Conservation (phyloP, 2,888 invertebrate species). For the Hypsopygia costalis region DNA sequence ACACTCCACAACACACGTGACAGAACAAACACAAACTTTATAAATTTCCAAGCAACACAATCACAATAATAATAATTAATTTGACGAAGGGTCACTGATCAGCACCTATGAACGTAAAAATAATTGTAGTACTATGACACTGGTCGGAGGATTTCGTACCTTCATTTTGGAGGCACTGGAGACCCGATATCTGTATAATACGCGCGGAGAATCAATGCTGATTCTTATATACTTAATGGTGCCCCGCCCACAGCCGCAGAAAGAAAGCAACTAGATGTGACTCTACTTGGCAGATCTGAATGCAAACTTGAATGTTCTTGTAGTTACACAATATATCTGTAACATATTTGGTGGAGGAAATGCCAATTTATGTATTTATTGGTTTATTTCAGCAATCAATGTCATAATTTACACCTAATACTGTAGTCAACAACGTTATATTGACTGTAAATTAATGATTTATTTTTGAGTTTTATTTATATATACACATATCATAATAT, state of each 20-base stretch:
- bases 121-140: slow-evolving; percentile 6
- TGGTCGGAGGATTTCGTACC: slow-evolving; percentile 43
- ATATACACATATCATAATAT: no score
- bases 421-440: no score
- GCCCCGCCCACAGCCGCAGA: slow-evolving; percentile 58
- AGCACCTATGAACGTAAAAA: background rate
- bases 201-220: slow-evolving; percentile 41
- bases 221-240: slow-evolving; percentile 59
- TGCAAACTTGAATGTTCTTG: no score
- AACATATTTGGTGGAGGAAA: no score
- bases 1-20: slow-evolving; percentile 4
- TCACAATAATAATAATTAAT: background rate
- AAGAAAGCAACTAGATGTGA: slow-evolving; percentile 58
- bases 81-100: slow-evolving; percentile 1
- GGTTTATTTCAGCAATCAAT: no score
- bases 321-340: no score
- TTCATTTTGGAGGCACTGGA: slow-evolving; percentile 59
- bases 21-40: background rate
- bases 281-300: slow-evolving; percentile 13
- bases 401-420: no score
- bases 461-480: no score
- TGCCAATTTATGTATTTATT: no score
- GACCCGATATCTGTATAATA: slow-evolving; percentile 46
- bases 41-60: background rate
- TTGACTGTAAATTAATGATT: no score